Evolutionary conservation across 2,113 vertebrate genomes (phyloP), one percentile per base, ranked within the genome.

Genomic region (Tetrao urogallus): DNA sequence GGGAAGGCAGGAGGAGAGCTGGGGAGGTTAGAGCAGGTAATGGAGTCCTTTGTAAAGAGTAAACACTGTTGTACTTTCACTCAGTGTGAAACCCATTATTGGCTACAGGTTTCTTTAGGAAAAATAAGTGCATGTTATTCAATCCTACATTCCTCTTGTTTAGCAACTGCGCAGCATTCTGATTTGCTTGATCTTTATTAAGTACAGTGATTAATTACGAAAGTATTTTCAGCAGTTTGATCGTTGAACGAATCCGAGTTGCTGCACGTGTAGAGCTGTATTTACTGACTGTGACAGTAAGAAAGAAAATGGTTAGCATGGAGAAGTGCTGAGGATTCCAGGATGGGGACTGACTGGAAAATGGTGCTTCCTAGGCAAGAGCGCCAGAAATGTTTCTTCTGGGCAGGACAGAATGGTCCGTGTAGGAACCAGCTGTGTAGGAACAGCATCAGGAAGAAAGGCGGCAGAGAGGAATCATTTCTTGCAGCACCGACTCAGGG

Each of bases 311-410:
- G 8, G 43, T 34, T 7, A 48, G 40, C 54, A 4, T 0, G 2
- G 54, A 4, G 56, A 14, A 32, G 56, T 15, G 79, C 38, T 1
- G 1, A 11, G 13, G 27, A 13, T 19, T 57, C 30, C 12, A 2
- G 34, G 57, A 8, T 1, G 24, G 52, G 38, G n/a, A 6, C 16
- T 1, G 36, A 1, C 32, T 10, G 38, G 5, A 22, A 36, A 8
- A 2, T 4, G 4, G 12, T 4, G 20, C n/a, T 36, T 16, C 14
- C 22, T 1, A 9, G n/a, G 57, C 22, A 10, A 32, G n/a, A 13
- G 45, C 5, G 8, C 11, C 52, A 27, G 69, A 36, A 52, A 28
- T 50, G 47, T 18, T 36, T 5, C 36, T 40, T 48, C 34, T 38
- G 70, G 13, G 36, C 50, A 54, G 20, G 48, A 21, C 3, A 8